Conservation (phyloP, 2,888 invertebrate genomes). For the Venusia cambrica region DNA sequence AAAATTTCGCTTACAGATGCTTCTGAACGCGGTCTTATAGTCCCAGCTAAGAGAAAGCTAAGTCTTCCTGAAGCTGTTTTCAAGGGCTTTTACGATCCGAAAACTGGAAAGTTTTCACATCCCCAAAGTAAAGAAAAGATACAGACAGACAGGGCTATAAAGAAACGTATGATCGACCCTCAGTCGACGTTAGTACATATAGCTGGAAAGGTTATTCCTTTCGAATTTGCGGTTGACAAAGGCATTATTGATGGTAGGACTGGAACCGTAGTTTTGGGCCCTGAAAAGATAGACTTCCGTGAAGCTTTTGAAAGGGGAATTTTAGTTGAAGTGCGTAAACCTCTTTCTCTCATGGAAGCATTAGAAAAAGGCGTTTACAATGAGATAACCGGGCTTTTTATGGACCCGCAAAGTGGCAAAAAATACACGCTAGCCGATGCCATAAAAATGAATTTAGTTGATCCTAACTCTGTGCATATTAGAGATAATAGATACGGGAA, state of each 20-base stretch:
- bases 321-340: constrained; percentile 89
- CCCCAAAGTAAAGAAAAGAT: constrained; percentile 90
- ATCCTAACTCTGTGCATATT: constrained; percentile 91
- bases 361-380: constrained; percentile 90
- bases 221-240: constrained; percentile 89
- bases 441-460: constrained; percentile 89
- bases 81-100: constrained; percentile 93
- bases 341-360: constrained; percentile 90
- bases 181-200: constrained; percentile 92
- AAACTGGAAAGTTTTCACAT: constrained; percentile 90
- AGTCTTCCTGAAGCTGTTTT: constrained; percentile 94
- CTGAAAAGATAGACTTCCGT: constrained; percentile 87
- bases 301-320: constrained; percentile 93
- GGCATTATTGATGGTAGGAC: constrained; percentile 88
- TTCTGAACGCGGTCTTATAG: constrained; percentile 89
- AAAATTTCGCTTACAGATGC: constrained; percentile 91
- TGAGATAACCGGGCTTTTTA: constrained; percentile 88
- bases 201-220: constrained; percentile 89
- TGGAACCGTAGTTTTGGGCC: constrained; percentile 84
- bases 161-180: constrained; percentile 91
- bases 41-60: constrained; percentile 90
- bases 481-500: constrained; percentile 88
- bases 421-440: constrained; percentile 91
- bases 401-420: constrained; percentile 90
- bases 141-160: constrained; percentile 91